These are phyloP conservation scores for Cinara cedri DNA, from an alignment of 2,888 invertebrate genomes.

Conservation along the genomic window DNA sequence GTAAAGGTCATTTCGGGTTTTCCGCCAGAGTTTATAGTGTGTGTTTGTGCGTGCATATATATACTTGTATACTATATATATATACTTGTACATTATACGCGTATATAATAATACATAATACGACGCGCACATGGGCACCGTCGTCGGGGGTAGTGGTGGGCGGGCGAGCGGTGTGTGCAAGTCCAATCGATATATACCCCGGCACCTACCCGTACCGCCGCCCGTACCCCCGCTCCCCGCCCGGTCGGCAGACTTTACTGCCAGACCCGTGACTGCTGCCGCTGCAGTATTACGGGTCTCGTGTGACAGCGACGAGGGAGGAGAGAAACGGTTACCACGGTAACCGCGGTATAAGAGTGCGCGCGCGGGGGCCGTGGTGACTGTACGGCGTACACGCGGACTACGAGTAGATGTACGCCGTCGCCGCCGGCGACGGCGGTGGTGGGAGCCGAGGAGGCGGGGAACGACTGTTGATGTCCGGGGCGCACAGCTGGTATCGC, in stretches of 20 bases:
- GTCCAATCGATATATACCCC: constrained; percentile 36
- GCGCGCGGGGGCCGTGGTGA: background rate
- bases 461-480: constrained; percentile 38
- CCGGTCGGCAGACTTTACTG: background rate
- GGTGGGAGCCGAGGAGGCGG: background rate
- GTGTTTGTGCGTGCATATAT: background rate
- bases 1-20: constrained; percentile 11
- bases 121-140: constrained; percentile 8
- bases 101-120: constrained; percentile 9
- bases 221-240: background rate
- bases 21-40: background rate
- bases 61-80: background rate
- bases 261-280: background rate
- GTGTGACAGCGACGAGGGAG: background rate
- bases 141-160: background rate
- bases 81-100: background rate
- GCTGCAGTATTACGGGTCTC: background rate
- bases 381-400: background rate
- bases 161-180: background rate
- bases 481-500: background rate
- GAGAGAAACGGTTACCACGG: constrained; percentile 27
- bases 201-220: background rate
- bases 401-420: background rate
- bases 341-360: background rate
- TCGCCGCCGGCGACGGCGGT: too few species aligned